Evolutionary conservation across 2,888 invertebrate genomes (phyloP).

Genomic region (Eretmocerus hayati): DNA sequence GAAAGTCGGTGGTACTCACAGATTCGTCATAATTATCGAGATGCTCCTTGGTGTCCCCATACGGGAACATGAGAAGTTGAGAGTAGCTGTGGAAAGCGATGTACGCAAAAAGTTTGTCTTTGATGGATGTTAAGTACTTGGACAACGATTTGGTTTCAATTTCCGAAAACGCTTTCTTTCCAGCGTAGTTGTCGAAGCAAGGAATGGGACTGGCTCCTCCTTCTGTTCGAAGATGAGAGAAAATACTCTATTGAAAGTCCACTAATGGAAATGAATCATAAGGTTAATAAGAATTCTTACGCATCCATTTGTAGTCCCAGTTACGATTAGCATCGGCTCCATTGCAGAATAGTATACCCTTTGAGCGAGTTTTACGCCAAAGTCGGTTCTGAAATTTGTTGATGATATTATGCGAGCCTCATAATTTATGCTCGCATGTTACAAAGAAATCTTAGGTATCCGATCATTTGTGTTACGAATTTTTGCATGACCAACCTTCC

Average conservation of each 20-base stretch:
- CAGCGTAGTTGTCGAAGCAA: slow-evolving; percentile 61
- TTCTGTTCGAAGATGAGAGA: slow-evolving; percentile 31
- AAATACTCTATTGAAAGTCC: not conserved
- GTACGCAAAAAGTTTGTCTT: slow-evolving; percentile 54
- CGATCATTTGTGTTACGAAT: too few relatives aligned
- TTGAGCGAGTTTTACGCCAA: slow-evolving; percentile 62
- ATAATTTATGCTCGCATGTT: too few relatives aligned
- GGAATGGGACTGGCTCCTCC: slow-evolving; percentile 54
- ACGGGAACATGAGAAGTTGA: slow-evolving; percentile 63
- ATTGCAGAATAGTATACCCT: slow-evolving; percentile 44
- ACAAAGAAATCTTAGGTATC: too few relatives aligned
- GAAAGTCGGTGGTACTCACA: slow-evolving; percentile 28
- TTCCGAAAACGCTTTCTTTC: slow-evolving; percentile 64
- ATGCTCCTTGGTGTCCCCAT: slow-evolving; percentile 57
- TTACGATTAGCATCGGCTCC: slow-evolving; percentile 75
- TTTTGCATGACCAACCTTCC: too few relatives aligned
- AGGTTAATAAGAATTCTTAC: slow-evolving; percentile 40
- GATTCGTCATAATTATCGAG: slow-evolving; percentile 55
- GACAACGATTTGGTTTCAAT: slow-evolving; percentile 55
- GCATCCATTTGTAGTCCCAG: slow-evolving; percentile 63
- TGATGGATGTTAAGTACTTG: slow-evolving; percentile 50
- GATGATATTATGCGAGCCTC: too few relatives aligned
- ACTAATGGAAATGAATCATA: not conserved
- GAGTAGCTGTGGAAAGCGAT: slow-evolving; percentile 69
- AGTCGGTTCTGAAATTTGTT: slow-evolving; percentile 53